Base-by-base conservation (phyloP, 2,888 invertebrate species). In the Muschampia plurimacula region DNA sequence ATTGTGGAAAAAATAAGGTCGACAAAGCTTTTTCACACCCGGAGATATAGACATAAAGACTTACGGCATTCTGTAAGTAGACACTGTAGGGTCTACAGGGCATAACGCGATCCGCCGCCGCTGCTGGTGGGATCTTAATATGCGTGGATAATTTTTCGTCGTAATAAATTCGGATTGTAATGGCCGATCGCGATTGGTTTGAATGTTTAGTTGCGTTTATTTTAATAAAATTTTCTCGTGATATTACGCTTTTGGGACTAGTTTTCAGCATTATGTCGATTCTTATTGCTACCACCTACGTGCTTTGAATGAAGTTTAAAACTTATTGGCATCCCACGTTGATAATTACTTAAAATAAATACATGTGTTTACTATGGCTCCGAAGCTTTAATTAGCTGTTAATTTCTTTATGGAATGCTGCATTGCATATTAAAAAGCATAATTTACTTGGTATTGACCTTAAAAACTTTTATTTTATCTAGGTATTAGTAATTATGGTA, bases 91-190 rank as follows among this genome's bases (percentile, higher is more conserved):
- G 79, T 86, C 86, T 88, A 88, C 85, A 86, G 86, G 81, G 74
- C 77, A 80, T 79, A 59, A 32, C 32, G 13, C 15, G 13, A 32
- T 12, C 32, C 13, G 32, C 74, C 67, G 69, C 82, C 80, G 83
- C 84, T 84, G 81, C 84, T 84, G 81, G 83, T 84, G 83, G 84
- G 83, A 83, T 82, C 82, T 84, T 90, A 90, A 92, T 88, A 87
- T 85, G 90, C 92, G 93, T 93, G 89, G 84, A 93, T 93, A 93
- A 93, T 92, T 91, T 90, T 90, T 90, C 88, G 84, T 90, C 87
- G 93, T 92, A 92, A 93, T 93, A 93, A 93, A 93, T 93, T 92
- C 87, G 85, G 90, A 91, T 93, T 87, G 90, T 90, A 90, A 92
- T 89, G 88, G 88, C 84, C 85, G 88, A 86, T 89, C 85, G 89